Evolutionary conservation across 2,797 vertebrate genomes (phyloP), one percentile per base, ranked within the genome.

Genomic region (Tokudaia muenninki): DNA sequence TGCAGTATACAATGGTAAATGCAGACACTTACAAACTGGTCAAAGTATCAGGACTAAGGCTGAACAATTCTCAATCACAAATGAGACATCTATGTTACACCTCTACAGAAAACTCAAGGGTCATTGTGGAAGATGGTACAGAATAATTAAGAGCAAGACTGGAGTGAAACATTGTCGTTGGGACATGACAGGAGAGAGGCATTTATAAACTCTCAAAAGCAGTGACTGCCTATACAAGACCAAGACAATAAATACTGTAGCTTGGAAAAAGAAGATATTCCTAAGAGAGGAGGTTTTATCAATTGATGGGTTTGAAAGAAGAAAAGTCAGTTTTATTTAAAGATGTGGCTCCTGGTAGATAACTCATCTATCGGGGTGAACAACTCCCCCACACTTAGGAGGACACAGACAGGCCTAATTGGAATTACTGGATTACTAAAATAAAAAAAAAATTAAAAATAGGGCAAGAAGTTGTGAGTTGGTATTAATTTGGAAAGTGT

Each of bases 401-500:
- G 52, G 2, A 8, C 21, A 8, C 26, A 1, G 6, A 14, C 0
- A 59, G 12, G 1, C 37, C 13, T 16, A 16, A 59, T 2, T 41
- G 4, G n/a, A 26, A 22, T 59, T 34, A 41, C 6, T 37, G 3
- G 22, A 22, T 26, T 59, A 59, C 37, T 81, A 59, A 26, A 8
- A 22, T 59, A n/a, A 21, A 44, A 4, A 34, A 17, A 11, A 17
- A 6, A 8, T 70, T 37, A 37, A 37, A 80, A 80, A 41, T 13
- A 59, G 3, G 13, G 3, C 19, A 26, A 37, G 22, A 59, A 24
- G 34, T 37, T 55, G 19, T 57, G 34, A 59, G 12, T 41, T 41
- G 12, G n/a, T 59, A 8, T 24, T 12, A 50, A 82, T 59, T 37
- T 81, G 52, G 3, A n/a, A 41, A 41, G 12, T 37, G 22, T 26